A percentile compares a stretch with the other conserved stretches of the same genome.
phyloP scores from a whole-genome alignment of 1,140 invertebrate genomes.

The Pomacea maculata region DNA sequence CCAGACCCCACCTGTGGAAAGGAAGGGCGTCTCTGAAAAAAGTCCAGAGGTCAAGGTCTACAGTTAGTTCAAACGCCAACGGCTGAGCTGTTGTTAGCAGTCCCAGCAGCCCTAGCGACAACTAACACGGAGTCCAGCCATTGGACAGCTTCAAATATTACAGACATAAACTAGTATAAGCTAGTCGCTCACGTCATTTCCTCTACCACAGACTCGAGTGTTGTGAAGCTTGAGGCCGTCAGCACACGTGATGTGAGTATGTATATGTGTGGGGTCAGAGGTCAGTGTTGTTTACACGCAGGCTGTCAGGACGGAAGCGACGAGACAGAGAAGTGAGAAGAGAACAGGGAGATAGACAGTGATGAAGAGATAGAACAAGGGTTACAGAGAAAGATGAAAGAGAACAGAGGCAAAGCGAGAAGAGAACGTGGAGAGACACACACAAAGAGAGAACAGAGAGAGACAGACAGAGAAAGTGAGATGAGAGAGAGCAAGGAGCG shows the following conservation, averaged over 20 bases:
- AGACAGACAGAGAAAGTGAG: neutral
- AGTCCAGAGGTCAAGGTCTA: neutral
- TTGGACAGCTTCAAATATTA: no score
- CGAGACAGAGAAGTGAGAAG: neutral
- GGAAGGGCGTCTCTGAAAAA: slow-evolving; percentile 35
- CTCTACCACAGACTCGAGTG: neutral
- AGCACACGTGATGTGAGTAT: neutral
- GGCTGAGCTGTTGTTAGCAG: neutral
- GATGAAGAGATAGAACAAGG: neutral
- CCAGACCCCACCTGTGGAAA: slow-evolving; percentile 24
- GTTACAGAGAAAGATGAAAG: neutral
- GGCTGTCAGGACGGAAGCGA: neutral
- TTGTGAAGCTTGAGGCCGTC: neutral
- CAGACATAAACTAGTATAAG: no score
- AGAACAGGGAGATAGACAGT: neutral
- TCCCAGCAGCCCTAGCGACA: neutral
- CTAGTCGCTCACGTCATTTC: no score
- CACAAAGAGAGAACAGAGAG: neutral
- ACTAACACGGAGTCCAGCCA: neutral
- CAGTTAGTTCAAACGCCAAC: no score
- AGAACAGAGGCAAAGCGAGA: neutral
- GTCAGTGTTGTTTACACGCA: neutral
- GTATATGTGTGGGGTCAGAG: neutral
- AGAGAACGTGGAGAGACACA: neutral
- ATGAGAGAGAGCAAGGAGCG: neutral